phyloP scores from a whole-genome alignment of 2,797 vertebrate species.

The Cottoperca gobio region DNA sequence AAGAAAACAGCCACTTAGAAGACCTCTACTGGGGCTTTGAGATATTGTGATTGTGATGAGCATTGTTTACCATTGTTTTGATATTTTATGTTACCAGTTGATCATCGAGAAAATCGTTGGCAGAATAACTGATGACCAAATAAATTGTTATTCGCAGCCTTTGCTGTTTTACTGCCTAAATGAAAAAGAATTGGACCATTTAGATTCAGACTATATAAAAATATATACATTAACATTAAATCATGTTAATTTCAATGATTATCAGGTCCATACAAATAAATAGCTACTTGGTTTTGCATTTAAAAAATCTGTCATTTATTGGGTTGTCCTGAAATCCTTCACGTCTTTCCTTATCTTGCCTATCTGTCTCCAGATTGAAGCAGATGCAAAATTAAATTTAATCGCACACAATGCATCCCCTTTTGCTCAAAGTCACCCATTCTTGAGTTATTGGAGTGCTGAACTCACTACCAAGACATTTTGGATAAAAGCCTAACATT shows the following conservation, averaged over 20 bases:
- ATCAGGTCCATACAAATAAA: background rate
- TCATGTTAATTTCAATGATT: background rate
- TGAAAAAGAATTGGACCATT: background rate
- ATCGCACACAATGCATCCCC: background rate
- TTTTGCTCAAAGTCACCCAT: conserved; percentile 19
- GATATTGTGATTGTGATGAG: background rate
- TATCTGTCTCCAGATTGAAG: background rate
- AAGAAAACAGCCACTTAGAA: background rate
- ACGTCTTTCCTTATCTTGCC: conserved; percentile 9
- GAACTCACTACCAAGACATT: conserved; percentile 10
- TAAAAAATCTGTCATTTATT: background rate
- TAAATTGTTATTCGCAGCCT: background rate
- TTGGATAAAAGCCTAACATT: conserved; percentile 37
- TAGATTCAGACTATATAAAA: background rate
- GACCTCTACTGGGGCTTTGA: rapidly evolving
- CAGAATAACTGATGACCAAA: background rate
- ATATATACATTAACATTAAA: too few relatives aligned
- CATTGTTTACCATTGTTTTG: background rate
- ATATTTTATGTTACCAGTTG: background rate
- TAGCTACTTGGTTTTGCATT: background rate
- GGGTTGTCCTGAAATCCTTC: conserved; percentile 12
- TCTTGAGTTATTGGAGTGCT: background rate
- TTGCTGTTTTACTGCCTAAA: background rate
- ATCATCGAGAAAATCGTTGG: background rate
- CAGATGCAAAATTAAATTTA: conserved; percentile 5